phyloP scores from a whole-genome alignment of 2,113 vertebrate species.

The Heterotis niloticus region DNA sequence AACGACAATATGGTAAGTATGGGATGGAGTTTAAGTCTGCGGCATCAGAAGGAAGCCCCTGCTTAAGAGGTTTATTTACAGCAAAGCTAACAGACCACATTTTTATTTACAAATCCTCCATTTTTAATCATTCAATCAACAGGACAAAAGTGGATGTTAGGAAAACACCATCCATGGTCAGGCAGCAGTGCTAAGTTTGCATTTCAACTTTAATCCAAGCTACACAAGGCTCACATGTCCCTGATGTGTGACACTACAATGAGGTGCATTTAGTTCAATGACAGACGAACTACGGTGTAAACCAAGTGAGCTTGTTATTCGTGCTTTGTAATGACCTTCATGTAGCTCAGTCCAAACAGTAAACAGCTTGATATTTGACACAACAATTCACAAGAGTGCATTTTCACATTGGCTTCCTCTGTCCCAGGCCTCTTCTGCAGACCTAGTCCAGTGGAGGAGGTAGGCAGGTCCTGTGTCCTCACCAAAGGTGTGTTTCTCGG shows the following conservation, averaged over 20 bases:
- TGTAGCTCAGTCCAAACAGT: conserved; percentile 74
- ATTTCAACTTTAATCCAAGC: conserved; percentile 57
- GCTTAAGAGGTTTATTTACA: too few species aligned
- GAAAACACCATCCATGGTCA: conserved; percentile 17
- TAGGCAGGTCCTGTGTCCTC: conserved; percentile 49
- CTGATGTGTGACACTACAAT: conserved; percentile 47
- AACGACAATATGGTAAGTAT: too few species aligned
- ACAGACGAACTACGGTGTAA: conserved; percentile 48
- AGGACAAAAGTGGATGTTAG: too few species aligned
- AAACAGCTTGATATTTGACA: conserved; percentile 64
- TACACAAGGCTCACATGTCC: conserved; percentile 46
- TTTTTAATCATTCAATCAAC: too few species aligned
- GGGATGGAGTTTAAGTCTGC: too few species aligned
- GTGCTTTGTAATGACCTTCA: conserved; percentile 35
- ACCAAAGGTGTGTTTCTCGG: conserved; percentile 96
- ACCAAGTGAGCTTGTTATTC: conserved; percentile 30
- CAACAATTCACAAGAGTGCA: conserved; percentile 67
- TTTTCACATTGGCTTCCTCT: conserved; percentile 56
- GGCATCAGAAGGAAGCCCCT: too few species aligned
- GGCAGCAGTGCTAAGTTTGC: conserved; percentile 28
- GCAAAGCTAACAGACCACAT: too few species aligned
- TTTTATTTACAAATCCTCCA: too few species aligned
- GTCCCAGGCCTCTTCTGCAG: conserved; percentile 48
- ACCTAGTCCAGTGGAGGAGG: conserved; percentile 27
- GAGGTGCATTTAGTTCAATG: conserved; percentile 37